Base-by-base conservation (phyloP, 1,140 invertebrate genomes). In the Drosophila ogumai region DNA sequence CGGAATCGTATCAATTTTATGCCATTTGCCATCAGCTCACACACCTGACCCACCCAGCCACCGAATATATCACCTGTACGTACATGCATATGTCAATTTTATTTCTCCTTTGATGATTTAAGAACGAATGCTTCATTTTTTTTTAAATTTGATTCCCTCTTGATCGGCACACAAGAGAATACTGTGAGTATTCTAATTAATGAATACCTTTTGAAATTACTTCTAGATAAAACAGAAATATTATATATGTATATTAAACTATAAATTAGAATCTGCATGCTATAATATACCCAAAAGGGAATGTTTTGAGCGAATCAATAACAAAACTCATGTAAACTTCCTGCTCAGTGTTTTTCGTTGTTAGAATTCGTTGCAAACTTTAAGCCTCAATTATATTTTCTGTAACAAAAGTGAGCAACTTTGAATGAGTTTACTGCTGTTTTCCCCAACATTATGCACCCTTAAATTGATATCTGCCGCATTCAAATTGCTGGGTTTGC, bases 1-100 rank as follows among this genome's bases (percentile, higher is more conserved):
- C 52, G 52, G 52, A 55, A 38, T 55, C 52, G 52, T 55, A 55
- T 55, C 52, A 55, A 55, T 55, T 55, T 55, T 55, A 25, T 55
- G 52, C 52, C 52, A 55, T 38, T 55, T 38, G 52, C 52, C 52
- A 55, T 55, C 52, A 38, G 52, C 34, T 55, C 52, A n/a, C 34
- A 55, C 36, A 55, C 52, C 52, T 55, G 52, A 55, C 52, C 52
- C 52, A 10, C 52, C 22, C 34, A 22, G 3, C n/a, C 31, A 38
- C 17, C 19, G 13, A 25, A 55, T 55, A 55, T n/a, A 25, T 55
- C 52, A 55, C 52, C 52, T 38, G 19, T 10, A 10, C 32, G 17
- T 36, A 22, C 32, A 22, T 22, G 25, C 32, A 54, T 36, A n/a
- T 55, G 52, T n/a, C 52, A 55, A 55, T 55, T 55, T 55, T 38